Evolutionary conservation across 2,797 vertebrate genomes (phyloP).

Genomic region (Anguilla anguilla): DNA sequence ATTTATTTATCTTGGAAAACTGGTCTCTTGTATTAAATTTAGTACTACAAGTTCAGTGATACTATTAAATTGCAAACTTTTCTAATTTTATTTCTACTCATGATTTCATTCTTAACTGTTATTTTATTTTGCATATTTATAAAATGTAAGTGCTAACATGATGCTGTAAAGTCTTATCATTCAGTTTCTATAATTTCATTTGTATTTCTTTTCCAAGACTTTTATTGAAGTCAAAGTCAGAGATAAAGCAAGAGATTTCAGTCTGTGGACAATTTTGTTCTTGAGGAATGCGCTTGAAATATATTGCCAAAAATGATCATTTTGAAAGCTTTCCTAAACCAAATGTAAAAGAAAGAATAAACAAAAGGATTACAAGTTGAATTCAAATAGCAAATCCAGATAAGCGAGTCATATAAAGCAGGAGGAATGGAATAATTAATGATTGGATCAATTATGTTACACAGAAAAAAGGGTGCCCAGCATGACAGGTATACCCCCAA

Average conservation of each 20-base stretch:
- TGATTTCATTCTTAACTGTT: no score
- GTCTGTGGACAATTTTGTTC: conserved; percentile 66
- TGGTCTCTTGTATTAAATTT: no score
- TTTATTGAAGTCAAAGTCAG: no score
- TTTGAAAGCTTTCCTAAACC: conserved; percentile 77
- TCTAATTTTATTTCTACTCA: no score
- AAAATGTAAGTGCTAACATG: no score
- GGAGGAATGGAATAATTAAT: conserved; percentile 66
- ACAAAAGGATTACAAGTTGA: conserved; percentile 80
- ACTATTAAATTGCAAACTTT: no score
- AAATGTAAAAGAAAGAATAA: conserved; percentile 80
- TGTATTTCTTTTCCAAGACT: no score
- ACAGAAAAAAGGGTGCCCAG: conserved; percentile 81
- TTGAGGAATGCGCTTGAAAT: conserved; percentile 73
- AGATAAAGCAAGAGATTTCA: conserved; percentile 28
- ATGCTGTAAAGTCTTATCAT: no score
- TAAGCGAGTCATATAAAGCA: conserved; percentile 66
- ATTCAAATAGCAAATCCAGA: conserved; percentile 82
- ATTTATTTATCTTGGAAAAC: no score
- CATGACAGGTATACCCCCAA: conserved; percentile 77
- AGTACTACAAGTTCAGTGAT: no score
- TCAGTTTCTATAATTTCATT: no score
- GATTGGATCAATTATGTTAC: conserved; percentile 70
- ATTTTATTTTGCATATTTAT: no score
- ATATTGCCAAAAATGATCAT: conserved; percentile 72